Base-by-base conservation (phyloP, 2,113 vertebrate species). In the Thamnophis sirtalis region DNA sequence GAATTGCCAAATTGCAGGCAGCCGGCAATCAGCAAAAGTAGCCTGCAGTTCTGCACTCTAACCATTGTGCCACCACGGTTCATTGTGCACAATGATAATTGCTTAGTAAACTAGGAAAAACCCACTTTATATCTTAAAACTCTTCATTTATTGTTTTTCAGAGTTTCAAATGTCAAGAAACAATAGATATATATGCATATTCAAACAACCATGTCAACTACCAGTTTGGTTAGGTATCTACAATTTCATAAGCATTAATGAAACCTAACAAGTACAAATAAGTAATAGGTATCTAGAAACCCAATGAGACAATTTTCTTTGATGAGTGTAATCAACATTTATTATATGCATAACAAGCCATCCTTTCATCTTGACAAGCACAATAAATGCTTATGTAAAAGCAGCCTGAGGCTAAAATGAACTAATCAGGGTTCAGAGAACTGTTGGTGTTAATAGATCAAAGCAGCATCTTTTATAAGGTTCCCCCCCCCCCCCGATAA, bases 241-340 rank as follows among this genome's bases (percentile, higher is more conserved):
- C 2, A 0, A 11, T n/a, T 90, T 87, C 43, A 1, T 56, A 88
- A 93, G 5, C 13, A 24, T 13, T 84, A 84, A 58, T 60, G 80
- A 22, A 58, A 9, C 56, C 85, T 68, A 50, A 1, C 0, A 80
- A 38, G 26, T 88, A 56, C 87, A 90, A 89, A 55, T 6, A 17
- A 51, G 38, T 53, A 7, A 68, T 0, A 0, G 4, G 63, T 55
- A 93, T 93, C 88, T 48, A 89, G 86, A 92, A 92, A 88, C 11
- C 8, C 89, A 84, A 49, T 4, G 73, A 91, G 49, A 51, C 54
- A 49, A 24, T 93, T 92, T 50, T 17, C 87, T 93, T 89, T 86
- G 58, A 55, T 53, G 48, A 56, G 1, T 1, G 17, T 33, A 90
- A 22, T 24, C 2, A 90, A 19, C 0, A 22, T 0, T 2, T 89